Evolutionary conservation across 2,888 invertebrate genomes (phyloP), one percentile per base, ranked within the genome.

Genomic region (Sarcophaga subvicina): DNA sequence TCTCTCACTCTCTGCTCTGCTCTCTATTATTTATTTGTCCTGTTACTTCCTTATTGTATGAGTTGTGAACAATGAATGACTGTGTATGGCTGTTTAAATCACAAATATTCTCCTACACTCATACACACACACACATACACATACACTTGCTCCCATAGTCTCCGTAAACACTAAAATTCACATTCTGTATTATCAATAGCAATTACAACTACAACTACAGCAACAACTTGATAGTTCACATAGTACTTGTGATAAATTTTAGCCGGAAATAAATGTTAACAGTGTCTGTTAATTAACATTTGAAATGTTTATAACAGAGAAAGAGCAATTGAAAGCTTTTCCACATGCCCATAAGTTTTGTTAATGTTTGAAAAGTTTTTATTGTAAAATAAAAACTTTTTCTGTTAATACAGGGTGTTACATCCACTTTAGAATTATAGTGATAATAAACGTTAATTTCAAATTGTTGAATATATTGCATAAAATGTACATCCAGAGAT

Each of bases 231-330:
- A 79, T 64, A 64, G 45, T 47, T 63, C 79, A 67, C 60, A 80
- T 63, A n/a, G n/a, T n/a, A 69, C 64, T 69, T 80, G 25, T n/a
- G 25, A 37, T 67, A 69, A 66, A 67, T 69, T 79, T 62, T 80
- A 78, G 73, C 86, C 86, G 86, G 86, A 86, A 75, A 78, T 80
- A 69, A 77, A 72, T 70, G 71, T 71, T 63, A 54, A 54, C 37
- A 54, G 12, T 0, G 0, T 63, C 59, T 79, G 64, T 67, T 17
- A 72, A 62, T n/a, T 20, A 67, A 71, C 62, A 72, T 80, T 37
- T 10, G 2, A 10, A 37, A 10, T 37, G 72, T 76, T 60, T 60
- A 20, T 64, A 4, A 69, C 17, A 37, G 22, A 63, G 0, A 54
- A 47, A 22, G n/a, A 54, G 73, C 69, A 60, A 25, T 2, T 2